Percentiles rank a stretch among this genome's conserved stretches.
phyloP scores from a whole-genome alignment of 92 coral and sea anemone species.

The Desmophyllum pertusum region DNA sequence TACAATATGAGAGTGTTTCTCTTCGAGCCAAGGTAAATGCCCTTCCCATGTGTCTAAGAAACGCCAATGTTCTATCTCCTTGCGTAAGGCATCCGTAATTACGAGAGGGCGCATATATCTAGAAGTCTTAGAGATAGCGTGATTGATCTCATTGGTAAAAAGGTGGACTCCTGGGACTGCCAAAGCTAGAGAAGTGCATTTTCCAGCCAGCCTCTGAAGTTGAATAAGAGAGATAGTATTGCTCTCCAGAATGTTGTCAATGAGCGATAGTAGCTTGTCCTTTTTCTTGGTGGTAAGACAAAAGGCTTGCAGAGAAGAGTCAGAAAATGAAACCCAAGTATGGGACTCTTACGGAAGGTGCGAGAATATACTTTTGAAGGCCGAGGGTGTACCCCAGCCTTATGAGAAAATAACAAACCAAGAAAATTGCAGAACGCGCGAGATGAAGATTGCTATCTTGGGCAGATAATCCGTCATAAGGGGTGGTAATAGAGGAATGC shows the following conservation, averaged over 20 bases:
- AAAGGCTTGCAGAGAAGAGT: conserved; percentile 22
- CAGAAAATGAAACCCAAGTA: conserved; percentile 45
- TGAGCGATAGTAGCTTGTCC: conserved; percentile 15
- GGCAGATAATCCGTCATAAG: no score
- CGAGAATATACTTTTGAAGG: conserved; percentile 24
- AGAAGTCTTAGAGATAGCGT: conserved; percentile 32
- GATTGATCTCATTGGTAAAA: conserved; percentile 56
- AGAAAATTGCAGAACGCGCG: not conserved
- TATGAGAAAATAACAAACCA: not conserved
- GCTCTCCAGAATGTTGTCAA: not conserved
- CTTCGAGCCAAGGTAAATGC: not conserved
- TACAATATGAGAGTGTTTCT: not conserved
- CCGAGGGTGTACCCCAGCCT: not conserved
- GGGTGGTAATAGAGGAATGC: not conserved
- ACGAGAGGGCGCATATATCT: no score
- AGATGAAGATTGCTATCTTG: no score
- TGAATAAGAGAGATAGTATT: conserved; percentile 20
- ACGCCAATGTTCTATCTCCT: not conserved
- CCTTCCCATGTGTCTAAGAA: conserved; percentile 12
- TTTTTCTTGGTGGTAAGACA: conserved; percentile 15
- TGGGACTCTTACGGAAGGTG: conserved; percentile 25
- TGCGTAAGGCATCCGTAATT: not conserved
- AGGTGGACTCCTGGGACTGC: conserved; percentile 49
- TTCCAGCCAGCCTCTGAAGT: conserved; percentile 51
- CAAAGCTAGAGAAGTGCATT: conserved; percentile 13